Evolutionary conservation across 2,113 vertebrate species (phyloP), one percentile per base, ranked within the genome.

Genomic region (Psittacara wagleri): DNA sequence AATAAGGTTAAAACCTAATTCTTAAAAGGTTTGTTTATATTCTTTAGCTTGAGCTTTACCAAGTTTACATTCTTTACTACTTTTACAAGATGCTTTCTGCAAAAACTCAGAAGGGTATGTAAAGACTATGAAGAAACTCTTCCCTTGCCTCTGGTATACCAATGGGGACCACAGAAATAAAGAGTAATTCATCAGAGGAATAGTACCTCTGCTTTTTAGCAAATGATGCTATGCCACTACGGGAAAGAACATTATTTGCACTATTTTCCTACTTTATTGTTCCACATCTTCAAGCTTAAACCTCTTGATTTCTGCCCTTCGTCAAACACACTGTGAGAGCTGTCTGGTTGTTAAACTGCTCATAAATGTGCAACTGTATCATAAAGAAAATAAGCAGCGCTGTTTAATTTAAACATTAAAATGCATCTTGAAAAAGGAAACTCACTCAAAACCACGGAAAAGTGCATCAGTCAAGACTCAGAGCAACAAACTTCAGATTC

Each of bases 11-110:
- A 59, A 70, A 81, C 44, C 44, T 44, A 44, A 44, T 44, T 44
- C 43, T 44, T 44, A 44, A 44, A 44, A 67, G 12, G 7, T 81
- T 74, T 83, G 13, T 67, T 86, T 83, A 59, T 59, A 37, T 63
- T 78, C 44, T 86, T 82, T 24, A 81, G 17, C 41, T 80, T 81
- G 68, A 95, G 46, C 59, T 73, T 83, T 35, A 85, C 19, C 33
- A 92, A 54, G n/a, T 74, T 83, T 77, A 83, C 20, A 67, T 62
- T 96, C 44, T 80, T 92, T 74, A 73, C 83, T 83, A n/a, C 44
- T 86, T 93, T 92, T 77, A 83, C 37, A 90, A 59, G 44, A 73
- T 39, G 9, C 19, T 83, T 73, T 62, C 63, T 76, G 25, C 24
- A 79, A 83, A 75, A 86, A 18, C 85, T 77, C 57, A 41, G 33